Evolutionary conservation across 1,140 invertebrate genomes (phyloP).

Genomic region (Aphaenogaster rudis): DNA sequence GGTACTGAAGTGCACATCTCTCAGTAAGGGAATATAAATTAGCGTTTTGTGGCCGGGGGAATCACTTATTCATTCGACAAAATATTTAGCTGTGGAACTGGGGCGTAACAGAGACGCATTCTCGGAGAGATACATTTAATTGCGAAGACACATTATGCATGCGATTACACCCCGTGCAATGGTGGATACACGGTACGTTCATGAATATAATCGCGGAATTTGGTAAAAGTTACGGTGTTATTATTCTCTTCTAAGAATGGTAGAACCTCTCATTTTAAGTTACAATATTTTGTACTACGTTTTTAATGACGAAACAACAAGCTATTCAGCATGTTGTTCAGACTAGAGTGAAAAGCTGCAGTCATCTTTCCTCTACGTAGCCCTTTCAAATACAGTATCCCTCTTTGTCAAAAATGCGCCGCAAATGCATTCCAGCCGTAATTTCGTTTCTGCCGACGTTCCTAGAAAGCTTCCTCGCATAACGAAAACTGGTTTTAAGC

Average conservation of each 20-base stretch:
- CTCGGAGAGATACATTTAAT: conserved; percentile 46
- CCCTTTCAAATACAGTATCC: conserved; percentile 17
- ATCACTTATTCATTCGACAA: conserved; percentile 52
- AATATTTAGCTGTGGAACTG: conserved; percentile 40
- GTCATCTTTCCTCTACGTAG: background rate
- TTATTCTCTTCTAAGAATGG: background rate
- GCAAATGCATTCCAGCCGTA: conserved; percentile 41
- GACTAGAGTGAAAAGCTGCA: background rate
- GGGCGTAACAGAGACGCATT: conserved; percentile 33
- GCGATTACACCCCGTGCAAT: conserved; percentile 5
- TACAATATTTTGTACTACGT: conserved; percentile 31
- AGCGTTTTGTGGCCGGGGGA: conserved; percentile 25
- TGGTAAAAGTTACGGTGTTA: conserved; percentile 23
- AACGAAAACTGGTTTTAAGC: conserved; percentile 50
- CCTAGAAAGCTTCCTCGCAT: conserved; percentile 29
- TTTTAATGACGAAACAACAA: conserved; percentile 47
- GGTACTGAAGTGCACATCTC: conserved; percentile 17
- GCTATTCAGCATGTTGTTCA: conserved; percentile 46
- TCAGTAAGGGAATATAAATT: conserved; percentile 42
- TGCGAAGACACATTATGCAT: conserved; percentile 40
- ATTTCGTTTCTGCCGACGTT: conserved; percentile 45
- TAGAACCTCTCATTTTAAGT: conserved; percentile 21
- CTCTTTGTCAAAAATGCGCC: conserved; percentile 53
- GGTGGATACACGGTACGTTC: background rate
- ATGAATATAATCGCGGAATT: conserved; percentile 38